Evolutionary conservation across 23 tunicate species (phyloP), one percentile per base, ranked within the genome.

Genomic region (Ciona savignyi): DNA sequence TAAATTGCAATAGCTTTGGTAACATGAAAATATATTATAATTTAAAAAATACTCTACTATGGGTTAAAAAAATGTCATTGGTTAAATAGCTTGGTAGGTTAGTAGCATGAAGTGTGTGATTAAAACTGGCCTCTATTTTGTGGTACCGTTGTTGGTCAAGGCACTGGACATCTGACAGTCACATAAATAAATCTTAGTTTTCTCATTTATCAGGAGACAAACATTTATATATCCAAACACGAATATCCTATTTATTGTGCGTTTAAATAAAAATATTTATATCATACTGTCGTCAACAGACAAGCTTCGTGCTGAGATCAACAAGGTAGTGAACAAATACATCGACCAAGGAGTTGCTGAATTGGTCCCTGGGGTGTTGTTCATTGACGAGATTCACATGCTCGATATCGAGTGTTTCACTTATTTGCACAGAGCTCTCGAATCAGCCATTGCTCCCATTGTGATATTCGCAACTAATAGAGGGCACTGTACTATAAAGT

Each of bases 271-370:
- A 65, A 24, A 22, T 22, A 66, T 66, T 22, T 26, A 66, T 24
- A 24, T 24, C 23, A 25, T 66, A 24, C 20, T 49, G 61, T 20
- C n/a, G n/a, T n/a, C n/a, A n/a, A 3, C 80, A 83, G 99, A 95
- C 60, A 95, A 95, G 62, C 87, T 95, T 0, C 85, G 99, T 24
- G 42, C 80, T 24, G 99, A 95, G 71, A 95, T 95, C 42, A 95
- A 95, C 84, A 95, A 95, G 65, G 99, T 95, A 19, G 99, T 95
- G 67, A 95, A 95, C 86, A 89, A 89, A 68, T 95, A 95, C 76
- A 95, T 95, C 64, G 99, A 95, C 70, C 99, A 95, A 48, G 99
- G 99, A 27, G 84, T 90, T 1, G 99, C 99, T 11, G 99, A 95
- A 73, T 69, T 95, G 21, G 99, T 95, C 28, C 99, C 99, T n/a